Evolutionary conservation across 2,113 vertebrate genomes (phyloP), one percentile per base, ranked within the genome.

Genomic region (Tragelaphus imberbis): DNA sequence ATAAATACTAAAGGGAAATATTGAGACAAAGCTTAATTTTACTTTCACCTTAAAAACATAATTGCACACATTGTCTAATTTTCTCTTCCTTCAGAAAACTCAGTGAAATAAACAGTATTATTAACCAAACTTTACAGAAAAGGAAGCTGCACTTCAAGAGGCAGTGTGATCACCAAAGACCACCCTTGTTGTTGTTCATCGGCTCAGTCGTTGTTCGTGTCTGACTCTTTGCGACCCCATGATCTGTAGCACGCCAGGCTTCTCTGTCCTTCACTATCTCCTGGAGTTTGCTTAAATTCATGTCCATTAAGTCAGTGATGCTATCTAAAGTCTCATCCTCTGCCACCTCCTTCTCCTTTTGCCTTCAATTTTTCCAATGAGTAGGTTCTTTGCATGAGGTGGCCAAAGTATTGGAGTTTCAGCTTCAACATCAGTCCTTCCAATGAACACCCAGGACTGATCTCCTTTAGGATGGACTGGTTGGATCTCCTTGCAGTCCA

Each of bases 11-110:
- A 85, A 36, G n/a, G 65, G 61, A 53, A 85, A 95, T 85, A 95
- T 85, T 77, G 90, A 91, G 80, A 36, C 33, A 75, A 75, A 33
- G 25, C 40, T 75, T 85, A 47, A 91, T 90, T 44, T 90, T 95
- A 53, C 63, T 90, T 55, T 47, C 5, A 40, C 40, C 58, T 58
- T 30, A 49, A 49, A 88, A 71, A 82, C 40, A 71, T 51, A 61
- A 36, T 36, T 84, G 61, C 13, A 16, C 15, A 61, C 19, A 44
- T 33, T 33, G 44, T 75, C 79, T 84, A 61, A 90, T 44, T 77
- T 53, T n/a, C 61, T 53, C 30, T 44, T 27, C 84, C 14, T 51
- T 59, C 19, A 61, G 33, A 84, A 77, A 90, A 77, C 47, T n/a
- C 14, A 14, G 23, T 75, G 56, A 84, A 27, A 85, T 88, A 94